phyloP scores from a whole-genome alignment of 1,140 invertebrate genomes.

The Hyposmocoma kahamanoa region DNA sequence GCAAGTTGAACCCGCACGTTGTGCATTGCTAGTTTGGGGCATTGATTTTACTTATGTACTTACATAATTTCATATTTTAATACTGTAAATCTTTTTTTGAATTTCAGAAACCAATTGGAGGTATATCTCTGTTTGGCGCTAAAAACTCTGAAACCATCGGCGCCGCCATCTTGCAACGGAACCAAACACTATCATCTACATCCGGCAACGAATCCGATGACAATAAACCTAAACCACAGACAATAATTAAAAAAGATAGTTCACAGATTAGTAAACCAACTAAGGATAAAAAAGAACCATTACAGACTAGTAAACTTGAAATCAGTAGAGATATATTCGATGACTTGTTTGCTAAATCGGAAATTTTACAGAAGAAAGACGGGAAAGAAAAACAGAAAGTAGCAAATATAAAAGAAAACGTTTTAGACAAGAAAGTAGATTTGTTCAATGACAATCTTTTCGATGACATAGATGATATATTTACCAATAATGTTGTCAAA shows the following conservation, averaged over 20 bases:
- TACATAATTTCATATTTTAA: too few relatives aligned
- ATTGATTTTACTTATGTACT: too few relatives aligned
- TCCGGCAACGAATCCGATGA: conserved; percentile 26
- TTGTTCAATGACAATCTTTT: conserved; percentile 55
- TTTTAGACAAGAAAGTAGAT: conserved; percentile 34
- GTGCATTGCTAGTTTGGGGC: too few relatives aligned
- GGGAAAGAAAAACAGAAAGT: conserved; percentile 15
- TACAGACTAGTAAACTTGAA: not conserved
- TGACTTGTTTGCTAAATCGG: conserved; percentile 46
- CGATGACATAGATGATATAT: conserved; percentile 62
- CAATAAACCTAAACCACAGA: conserved; percentile 8
- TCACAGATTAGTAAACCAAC: not conserved
- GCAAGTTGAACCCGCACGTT: too few relatives aligned
- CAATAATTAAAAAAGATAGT: conserved; percentile 10
- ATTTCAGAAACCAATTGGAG: conserved; percentile 73
- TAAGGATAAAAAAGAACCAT: not conserved
- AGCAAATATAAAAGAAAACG: conserved; percentile 11
- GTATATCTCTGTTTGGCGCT: conserved; percentile 72
- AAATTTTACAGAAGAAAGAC: conserved; percentile 12
- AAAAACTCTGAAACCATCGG: conserved; percentile 52
- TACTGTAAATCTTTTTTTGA: conserved; percentile 20
- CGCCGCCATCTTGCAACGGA: conserved; percentile 52
- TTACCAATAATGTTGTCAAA: conserved; percentile 39
- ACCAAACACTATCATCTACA: conserved; percentile 35
- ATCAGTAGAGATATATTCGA: conserved; percentile 44